Evolutionary conservation across 2,797 vertebrate species (phyloP), one percentile per base, ranked within the genome.

Genomic region (Sitta carolinensis): DNA sequence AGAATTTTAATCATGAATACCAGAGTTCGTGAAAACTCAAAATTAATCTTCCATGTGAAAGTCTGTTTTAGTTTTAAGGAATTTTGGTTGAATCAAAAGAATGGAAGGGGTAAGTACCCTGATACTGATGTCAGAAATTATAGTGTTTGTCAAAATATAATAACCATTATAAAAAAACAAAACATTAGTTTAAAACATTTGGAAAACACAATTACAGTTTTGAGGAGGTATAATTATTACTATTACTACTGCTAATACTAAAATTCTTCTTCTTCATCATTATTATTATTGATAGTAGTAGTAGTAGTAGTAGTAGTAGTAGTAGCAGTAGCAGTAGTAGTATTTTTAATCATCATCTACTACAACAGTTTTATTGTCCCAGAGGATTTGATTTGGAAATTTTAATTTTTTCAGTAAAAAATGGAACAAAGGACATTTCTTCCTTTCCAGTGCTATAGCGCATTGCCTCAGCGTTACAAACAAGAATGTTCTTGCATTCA

Each of bases 221-320:
- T 51, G 16, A 17, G 4, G 3, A 0, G 1, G 4, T 63, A 11
- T 20, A 25, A 36, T 20, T 64, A 25, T 12, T 45, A 16, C 3
- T 62, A 13, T 32, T 43, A 19, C 8, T 57, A 22, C 13, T 36
- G 50, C 5, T 48, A 73, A 9, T 21, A 34, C 7, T 27, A 42
- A 57, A 57, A 26, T 63, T 48, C 7, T 48, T 48, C 20, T 7
- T n/a, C 13, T 19, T n/a, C 4, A n/a, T 55, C 2, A 29, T 38
- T 6, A 27, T 40, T n/a, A 23, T 32, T 52, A 9, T 6, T 51
- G 13, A 5, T 47, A 2, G 1, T 25, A 19, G 4, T 48, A 38
- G 8, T 32, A 38, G 16, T 10, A 19, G 26, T 38, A 32, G 17
- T 27, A 36, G 36, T 36, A 29, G 21, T 10, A 19, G 26, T 38